Percentiles rank a stretch among this genome's conserved stretches.
These are phyloP conservation scores for Hippolais icterina DNA, from an alignment of 2,113 vertebrate genomes.

Conservation along the genomic window DNA sequence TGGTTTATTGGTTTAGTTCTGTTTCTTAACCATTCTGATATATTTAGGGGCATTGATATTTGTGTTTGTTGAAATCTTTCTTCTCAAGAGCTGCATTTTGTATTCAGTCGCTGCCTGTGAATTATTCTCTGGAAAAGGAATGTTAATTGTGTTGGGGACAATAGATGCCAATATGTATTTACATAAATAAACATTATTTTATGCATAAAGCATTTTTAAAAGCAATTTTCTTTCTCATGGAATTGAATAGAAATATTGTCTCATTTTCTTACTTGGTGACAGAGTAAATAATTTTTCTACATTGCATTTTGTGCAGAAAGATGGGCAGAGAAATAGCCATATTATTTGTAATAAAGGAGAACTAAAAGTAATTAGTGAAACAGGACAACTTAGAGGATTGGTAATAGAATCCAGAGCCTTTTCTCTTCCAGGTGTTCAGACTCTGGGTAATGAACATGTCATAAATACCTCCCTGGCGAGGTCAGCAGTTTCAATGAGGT, in stretches of 20 bases:
- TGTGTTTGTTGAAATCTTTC: not conserved
- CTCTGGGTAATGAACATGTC: slow-evolving; percentile 23
- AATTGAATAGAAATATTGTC: not conserved
- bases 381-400: not conserved
- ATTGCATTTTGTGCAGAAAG: not conserved
- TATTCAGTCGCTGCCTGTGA: not conserved
- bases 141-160: not conserved
- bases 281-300: not conserved
- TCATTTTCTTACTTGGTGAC: not conserved
- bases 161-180: not conserved
- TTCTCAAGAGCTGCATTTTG: not conserved
- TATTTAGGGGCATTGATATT: not conserved
- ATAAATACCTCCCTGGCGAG: slow-evolving; percentile 46
- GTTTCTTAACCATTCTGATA: not conserved
- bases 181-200: not conserved
- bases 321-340: not conserved
- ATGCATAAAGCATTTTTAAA: not conserved
- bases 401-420: slow-evolving; percentile 40
- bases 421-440: slow-evolving; percentile 47
- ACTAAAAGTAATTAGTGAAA: slow-evolving; percentile 31
- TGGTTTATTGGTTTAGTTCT: not conserved
- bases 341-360: not conserved
- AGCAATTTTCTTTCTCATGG: not conserved
- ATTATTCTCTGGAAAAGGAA: not conserved
- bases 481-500: slow-evolving; percentile 5